Base-by-base conservation (phyloP, 2,113 vertebrate genomes). In the Mirza zaza region DNA sequence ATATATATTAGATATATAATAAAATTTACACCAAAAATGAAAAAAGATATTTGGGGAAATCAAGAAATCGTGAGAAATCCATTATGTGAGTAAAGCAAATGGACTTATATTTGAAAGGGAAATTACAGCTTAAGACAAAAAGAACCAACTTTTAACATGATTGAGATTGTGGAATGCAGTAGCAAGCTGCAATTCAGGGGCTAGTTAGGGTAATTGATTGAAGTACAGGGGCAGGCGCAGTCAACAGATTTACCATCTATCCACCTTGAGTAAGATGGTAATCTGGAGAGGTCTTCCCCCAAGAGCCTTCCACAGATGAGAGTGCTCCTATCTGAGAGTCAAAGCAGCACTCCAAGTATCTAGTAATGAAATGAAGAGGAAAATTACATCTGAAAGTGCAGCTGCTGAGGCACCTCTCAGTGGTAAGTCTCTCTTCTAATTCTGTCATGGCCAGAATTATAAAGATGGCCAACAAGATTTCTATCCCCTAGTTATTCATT, bases 311-410 rank as follows among this genome's bases (percentile, higher is more conserved):
- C 48, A 59, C 32, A 32, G 48, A 73, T 48, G 17, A 14, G 45
- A 39, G 8, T 36, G 4, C 20, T 61, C 63, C 59, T 34, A 6
- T n/a, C 45, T 79, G 63, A 34, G 52, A 77, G n/a, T 50, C 52
- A 45, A 8, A 61, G 29, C 1, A 6, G 7, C 4, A 8, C 6
- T 25, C 11, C 7, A 13, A 7, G 8, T 34, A 2, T 29, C 63
- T 68, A 8, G 15, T 4, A 23, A 21, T 5, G 45, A 42, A 84
- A 27, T 1, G 29, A 61, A 89, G 34, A 8, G 29, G 67, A 75
- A 21, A 9, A 34, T 63, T 15, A 34, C 15, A 50, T 76, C 5
- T n/a, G 29, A 17, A 79, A 77, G 6, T 29, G 2, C 34, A 68
- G 29, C 29, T 12, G 17, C 13, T 8, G 5, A 65, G 61, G 14